phyloP scores from a whole-genome alignment of 2,113 vertebrate species.

The Nycticryphes semicollaris region DNA sequence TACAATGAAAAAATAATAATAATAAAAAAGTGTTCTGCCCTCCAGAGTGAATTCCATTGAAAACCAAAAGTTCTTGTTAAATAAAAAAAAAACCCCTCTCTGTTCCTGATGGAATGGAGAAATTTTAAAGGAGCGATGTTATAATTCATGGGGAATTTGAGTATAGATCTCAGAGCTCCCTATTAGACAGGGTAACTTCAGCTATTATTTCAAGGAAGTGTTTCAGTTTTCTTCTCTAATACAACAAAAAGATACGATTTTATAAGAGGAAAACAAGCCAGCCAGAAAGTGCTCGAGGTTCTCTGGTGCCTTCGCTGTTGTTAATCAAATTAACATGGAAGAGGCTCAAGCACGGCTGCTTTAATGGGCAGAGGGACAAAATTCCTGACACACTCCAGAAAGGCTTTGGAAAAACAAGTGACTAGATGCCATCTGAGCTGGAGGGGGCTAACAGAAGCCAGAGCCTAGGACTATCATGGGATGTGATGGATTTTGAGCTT shows the following conservation, averaged over 20 bases:
- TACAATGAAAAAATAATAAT: background rate
- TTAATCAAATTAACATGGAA: slow-evolving; percentile 29
- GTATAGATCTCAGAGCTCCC: background rate
- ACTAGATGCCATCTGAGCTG: background rate
- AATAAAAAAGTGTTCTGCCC: background rate
- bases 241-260: background rate
- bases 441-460: background rate
- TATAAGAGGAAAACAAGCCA: slow-evolving; percentile 24
- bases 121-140: slow-evolving; percentile 10
- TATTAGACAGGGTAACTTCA: background rate
- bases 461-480: background rate
- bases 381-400: background rate
- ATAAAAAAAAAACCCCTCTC: background rate
- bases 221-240: background rate
- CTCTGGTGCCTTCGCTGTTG: background rate
- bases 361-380: background rate
- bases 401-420: background rate
- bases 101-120: background rate
- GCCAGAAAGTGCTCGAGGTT: background rate
- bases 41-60: slow-evolving; percentile 38
- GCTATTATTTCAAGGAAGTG: background rate
- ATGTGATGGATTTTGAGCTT: background rate
- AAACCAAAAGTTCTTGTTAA: slow-evolving; percentile 16
- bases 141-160: background rate
- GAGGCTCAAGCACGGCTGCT: background rate